These are phyloP conservation scores for Hirundo rustica DNA, from an alignment of 2,797 vertebrate species.

Conservation along the genomic window DNA sequence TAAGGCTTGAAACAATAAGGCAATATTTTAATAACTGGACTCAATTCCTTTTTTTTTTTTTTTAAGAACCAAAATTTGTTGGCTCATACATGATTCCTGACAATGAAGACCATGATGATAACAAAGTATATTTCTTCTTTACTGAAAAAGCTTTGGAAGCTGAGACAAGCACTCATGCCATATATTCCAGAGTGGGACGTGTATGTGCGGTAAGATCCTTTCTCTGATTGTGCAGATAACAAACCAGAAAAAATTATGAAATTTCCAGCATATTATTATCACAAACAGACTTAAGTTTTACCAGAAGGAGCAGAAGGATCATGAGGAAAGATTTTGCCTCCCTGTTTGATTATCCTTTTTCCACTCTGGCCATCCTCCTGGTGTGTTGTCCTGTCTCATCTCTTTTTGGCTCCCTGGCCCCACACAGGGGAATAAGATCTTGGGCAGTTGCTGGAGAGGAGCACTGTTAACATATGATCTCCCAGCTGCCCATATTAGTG, in stretches of 20 bases:
- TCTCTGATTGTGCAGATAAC: neutral
- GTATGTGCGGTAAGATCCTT: slow-evolving; percentile 86
- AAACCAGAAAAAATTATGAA: neutral
- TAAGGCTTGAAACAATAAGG: neutral
- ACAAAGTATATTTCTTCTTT: slow-evolving; percentile 98
- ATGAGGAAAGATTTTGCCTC: neutral
- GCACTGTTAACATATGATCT: neutral
- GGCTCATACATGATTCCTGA: slow-evolving; percentile 91
- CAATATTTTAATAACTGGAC: neutral
- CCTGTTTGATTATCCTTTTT: accelerated
- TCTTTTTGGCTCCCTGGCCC: neutral
- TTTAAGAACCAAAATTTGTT: slow-evolving; percentile 91
- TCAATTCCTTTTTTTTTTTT: neutral
- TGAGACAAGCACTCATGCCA: slow-evolving; percentile 81
- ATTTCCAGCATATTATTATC: neutral
- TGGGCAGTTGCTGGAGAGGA: accelerated
- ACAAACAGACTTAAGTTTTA: neutral
- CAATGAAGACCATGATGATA: slow-evolving; percentile 92
- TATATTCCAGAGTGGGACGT: slow-evolving; percentile 87
- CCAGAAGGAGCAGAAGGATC: neutral
- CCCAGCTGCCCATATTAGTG: neutral
- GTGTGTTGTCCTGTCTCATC: neutral
- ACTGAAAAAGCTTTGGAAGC: slow-evolving; percentile 88
- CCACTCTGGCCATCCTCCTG: neutral
- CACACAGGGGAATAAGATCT: neutral